Conservation (phyloP, 2,888 invertebrate species). For the Drosophila dives region DNA sequence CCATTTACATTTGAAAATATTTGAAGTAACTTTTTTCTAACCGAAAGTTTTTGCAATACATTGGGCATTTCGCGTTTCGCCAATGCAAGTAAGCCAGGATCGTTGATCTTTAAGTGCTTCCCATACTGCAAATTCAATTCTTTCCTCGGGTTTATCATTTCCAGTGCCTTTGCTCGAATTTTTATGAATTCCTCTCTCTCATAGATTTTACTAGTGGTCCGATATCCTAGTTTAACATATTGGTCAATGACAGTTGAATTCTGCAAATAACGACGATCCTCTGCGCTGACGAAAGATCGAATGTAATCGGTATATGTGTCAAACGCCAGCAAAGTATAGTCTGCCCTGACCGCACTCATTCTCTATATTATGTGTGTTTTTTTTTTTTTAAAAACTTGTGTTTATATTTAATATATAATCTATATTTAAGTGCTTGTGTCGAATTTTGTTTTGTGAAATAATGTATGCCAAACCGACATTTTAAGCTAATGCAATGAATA, state of each 20-base stretch:
- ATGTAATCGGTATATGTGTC: constrained; percentile 23
- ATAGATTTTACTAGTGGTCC: constrained; percentile 7
- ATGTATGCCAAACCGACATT: background rate
- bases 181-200: constrained; percentile 8
- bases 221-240: constrained; percentile 26
- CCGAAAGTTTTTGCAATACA: constrained; percentile 90
- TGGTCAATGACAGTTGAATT: background rate
- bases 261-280: constrained; percentile 21
- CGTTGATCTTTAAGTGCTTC: background rate
- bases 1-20: background rate
- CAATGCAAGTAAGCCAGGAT: constrained; percentile 25
- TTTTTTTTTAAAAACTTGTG: background rate
- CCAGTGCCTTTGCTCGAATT: constrained; percentile 8
- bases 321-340: constrained; percentile 15
- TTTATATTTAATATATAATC: background rate
- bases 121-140: background rate
- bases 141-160: constrained; percentile 17
- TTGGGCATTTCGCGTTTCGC: constrained; percentile 87
- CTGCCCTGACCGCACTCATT: constrained; percentile 14
- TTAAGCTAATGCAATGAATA: background rate
- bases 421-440: constrained; percentile 1
- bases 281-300: constrained; percentile 14
- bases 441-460: background rate
- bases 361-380: background rate
- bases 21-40: constrained; percentile 68